Conservation (phyloP, 2,797 vertebrate genomes). For the Pelodytes ibericus region DNA sequence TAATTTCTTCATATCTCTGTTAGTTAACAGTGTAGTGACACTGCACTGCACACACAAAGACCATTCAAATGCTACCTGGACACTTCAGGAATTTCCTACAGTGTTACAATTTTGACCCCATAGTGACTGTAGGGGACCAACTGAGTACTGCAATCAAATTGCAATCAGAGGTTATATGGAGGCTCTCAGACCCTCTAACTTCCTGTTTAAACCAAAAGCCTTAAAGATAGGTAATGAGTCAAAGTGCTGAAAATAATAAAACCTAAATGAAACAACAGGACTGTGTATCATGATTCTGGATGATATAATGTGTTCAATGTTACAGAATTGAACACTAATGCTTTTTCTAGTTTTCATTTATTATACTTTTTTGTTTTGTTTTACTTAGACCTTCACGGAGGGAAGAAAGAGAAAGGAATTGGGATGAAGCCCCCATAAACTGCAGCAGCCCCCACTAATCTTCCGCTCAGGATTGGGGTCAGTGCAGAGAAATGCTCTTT, state of each 20-base stretch:
- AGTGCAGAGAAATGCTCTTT: constrained; percentile 74
- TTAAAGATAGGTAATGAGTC: not conserved
- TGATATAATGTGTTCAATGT: no score
- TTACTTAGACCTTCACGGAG: constrained; percentile 56
- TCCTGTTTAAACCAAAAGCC: not conserved
- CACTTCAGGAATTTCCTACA: not conserved
- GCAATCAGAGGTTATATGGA: constrained; percentile 9
- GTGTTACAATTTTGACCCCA: constrained; percentile 6
- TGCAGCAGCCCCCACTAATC: constrained; percentile 64
- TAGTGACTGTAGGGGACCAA: not conserved
- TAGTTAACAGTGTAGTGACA: no score
- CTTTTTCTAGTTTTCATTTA: not conserved
- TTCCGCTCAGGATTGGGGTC: constrained; percentile 71
- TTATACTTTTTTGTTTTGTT: constrained; percentile 37
- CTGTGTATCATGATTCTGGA: not conserved
- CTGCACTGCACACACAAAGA: no score
- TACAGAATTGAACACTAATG: no score
- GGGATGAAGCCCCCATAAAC: constrained; percentile 58
- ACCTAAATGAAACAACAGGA: no score
- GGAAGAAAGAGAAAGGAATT: constrained; percentile 18
- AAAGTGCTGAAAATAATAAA: not conserved
- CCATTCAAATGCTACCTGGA: not conserved
- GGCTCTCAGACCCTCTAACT: not conserved
- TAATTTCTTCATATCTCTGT: no score
- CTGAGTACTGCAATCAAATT: constrained; percentile 23